A percentile compares a stretch with the other conserved stretches of the same genome.
phyloP scores from a whole-genome alignment of 2,113 vertebrate species.

The Casuarius casuarius region DNA sequence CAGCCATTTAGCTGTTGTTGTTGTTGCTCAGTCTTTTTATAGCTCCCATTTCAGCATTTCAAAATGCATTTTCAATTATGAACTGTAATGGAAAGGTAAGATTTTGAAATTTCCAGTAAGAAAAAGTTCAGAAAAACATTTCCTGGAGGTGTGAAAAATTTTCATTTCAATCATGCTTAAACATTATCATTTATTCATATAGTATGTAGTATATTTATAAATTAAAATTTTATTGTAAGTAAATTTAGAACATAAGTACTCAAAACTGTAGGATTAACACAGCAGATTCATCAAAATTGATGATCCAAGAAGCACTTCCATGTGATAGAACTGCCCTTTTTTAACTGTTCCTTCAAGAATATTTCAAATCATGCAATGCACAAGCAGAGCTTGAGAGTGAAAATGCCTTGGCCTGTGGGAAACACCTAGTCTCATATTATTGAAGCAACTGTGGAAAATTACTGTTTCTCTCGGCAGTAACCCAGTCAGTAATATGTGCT shows the following conservation, averaged over 20 bases:
- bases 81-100: background rate
- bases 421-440: background rate
- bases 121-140: background rate
- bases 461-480: background rate
- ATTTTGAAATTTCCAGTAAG: background rate
- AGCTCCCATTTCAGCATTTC: background rate
- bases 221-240: background rate
- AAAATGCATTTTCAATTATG: background rate
- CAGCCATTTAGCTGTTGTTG: background rate
- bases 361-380: background rate
- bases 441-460: constrained; percentile 1
- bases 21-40: background rate
- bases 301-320: background rate
- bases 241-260: background rate
- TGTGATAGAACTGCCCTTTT: background rate
- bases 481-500: background rate
- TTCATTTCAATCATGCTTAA: background rate
- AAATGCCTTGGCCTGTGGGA: background rate
- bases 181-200: background rate
- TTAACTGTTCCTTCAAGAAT: background rate
- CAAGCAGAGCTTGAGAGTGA: background rate
- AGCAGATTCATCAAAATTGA: background rate
- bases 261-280: background rate
- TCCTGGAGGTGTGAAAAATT: background rate
- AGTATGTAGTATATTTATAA: background rate